Evolutionary conservation across 2,888 invertebrate genomes (phyloP), one percentile per base, ranked within the genome.

Genomic region (Melikaiella ostensackeni): DNA sequence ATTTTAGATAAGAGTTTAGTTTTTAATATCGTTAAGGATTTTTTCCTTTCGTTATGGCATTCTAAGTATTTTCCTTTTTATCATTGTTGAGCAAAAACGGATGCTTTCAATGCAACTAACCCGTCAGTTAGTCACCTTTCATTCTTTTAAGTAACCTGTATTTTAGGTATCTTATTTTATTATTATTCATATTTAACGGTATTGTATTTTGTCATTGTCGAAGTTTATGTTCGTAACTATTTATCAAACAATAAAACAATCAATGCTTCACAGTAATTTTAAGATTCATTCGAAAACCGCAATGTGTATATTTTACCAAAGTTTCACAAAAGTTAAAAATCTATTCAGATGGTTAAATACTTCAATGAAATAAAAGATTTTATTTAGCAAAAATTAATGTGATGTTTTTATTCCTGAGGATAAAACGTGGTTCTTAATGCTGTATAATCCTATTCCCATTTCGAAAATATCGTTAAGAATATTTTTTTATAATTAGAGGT

Each of bases 281-380:
- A 83, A 80, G 80, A 83, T 81, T 78, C 79, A 75, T 75, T 80
- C 66, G 76, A 80, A 79, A 80, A 81, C 79, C 75, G 38, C 66
- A 80, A 82, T 84, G 81, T 83, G 80, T 86, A 86, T 86, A 87
- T 86, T 87, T 88, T 88, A 88, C 87, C 88, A 88, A 88, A 88
- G 88, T 86, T 88, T 86, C 85, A 80, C 84, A 83, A 83, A 86
- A 82, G 84, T 80, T 85, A 86, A 80, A 74, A 70, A 50, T n/a
- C 27, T 70, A 46, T 46, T 50, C n/a, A 70, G n/a, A 70, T 70
- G 70, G 30, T 30, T 84, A 86, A 81, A 80, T 83, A 84, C 84
- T 84, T 85, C 83, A 85, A 81, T 76, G 77, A 77, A 75, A 83
- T 80, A 78, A 85, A 83, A 83, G 74, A 86, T 82, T 86, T 86